Conservation (phyloP, 2,113 vertebrate species). For the Pituophis catenifer region DNA sequence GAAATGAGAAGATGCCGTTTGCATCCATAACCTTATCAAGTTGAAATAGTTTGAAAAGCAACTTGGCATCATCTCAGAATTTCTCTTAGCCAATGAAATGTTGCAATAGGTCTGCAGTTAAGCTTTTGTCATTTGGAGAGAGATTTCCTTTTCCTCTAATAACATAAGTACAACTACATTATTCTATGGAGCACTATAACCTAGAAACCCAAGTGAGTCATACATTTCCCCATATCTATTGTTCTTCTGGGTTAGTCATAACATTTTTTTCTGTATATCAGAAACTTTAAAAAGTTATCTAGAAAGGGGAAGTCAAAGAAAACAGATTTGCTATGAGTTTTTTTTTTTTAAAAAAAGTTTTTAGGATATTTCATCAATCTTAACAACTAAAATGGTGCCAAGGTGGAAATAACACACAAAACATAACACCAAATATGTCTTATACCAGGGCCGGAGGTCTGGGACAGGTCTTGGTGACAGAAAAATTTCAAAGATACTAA, state of each 20-base stretch:
- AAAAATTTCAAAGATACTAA: neutral
- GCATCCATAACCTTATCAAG: neutral
- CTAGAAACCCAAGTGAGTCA: slow-evolving; percentile 26
- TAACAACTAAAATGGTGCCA: neutral
- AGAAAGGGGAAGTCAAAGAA: slow-evolving; percentile 31
- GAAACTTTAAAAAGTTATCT: slow-evolving; percentile 22
- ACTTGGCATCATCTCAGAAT: neutral
- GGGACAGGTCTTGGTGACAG: no score
- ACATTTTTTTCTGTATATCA: slow-evolving; percentile 4
- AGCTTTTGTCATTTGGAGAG: neutral
- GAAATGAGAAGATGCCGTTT: neutral
- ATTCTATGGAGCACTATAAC: slow-evolving; percentile 14
- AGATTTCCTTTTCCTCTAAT: neutral
- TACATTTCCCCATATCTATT: neutral
- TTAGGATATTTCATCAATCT: neutral
- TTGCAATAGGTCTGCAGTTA: neutral
- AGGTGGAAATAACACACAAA: neutral
- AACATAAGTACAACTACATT: neutral
- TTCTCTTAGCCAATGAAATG: neutral
- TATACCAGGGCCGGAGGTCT: neutral
- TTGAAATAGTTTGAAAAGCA: neutral
- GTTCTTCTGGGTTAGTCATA: slow-evolving; percentile 39
- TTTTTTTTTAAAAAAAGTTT: neutral
- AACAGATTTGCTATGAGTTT: slow-evolving; percentile 21
- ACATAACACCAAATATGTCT: neutral